These are phyloP conservation scores for Musca domestica DNA, from an alignment of 1,140 invertebrate genomes.

Conservation along the genomic window DNA sequence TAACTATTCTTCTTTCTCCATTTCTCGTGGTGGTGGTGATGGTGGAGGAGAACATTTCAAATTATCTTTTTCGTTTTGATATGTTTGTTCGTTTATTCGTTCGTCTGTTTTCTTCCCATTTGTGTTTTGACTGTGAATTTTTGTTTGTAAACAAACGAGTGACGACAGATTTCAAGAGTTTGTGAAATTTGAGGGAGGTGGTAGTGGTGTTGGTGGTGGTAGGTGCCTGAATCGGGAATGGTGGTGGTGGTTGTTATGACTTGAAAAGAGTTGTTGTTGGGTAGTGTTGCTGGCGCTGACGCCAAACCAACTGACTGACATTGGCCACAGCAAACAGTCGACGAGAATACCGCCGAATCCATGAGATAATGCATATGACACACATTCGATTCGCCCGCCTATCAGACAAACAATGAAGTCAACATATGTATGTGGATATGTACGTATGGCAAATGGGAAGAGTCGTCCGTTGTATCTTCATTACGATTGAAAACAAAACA, in stretches of 20 bases:
- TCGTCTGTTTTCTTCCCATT: too few relatives aligned
- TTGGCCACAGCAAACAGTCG: neutral
- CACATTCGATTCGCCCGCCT: conserved; percentile 1
- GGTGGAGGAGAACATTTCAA: too few relatives aligned
- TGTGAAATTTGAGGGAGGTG: too few relatives aligned
- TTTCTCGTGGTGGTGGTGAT: too few relatives aligned
- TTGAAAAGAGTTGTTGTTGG: neutral
- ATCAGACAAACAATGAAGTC: neutral
- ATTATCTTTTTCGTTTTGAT: too few relatives aligned
- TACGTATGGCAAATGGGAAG: neutral
- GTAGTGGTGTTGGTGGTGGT: neutral
- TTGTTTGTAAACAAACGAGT: conserved; percentile 10
- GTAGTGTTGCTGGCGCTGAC: neutral
- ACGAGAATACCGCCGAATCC: neutral
- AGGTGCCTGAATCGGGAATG: neutral
- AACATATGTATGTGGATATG: too few relatives aligned
- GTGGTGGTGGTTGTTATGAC: neutral
- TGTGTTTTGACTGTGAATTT: neutral
- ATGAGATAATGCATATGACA: conserved; percentile 12
- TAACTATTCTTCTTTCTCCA: too few relatives aligned
- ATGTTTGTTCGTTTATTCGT: too few relatives aligned
- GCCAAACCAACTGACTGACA: neutral
- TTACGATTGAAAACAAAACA: too few relatives aligned
- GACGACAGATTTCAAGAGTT: too few relatives aligned
- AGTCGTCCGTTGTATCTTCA: too few relatives aligned